Evolutionary conservation across 2,797 vertebrate genomes (phyloP).

Genomic region (Pangasius krempfi): DNA sequence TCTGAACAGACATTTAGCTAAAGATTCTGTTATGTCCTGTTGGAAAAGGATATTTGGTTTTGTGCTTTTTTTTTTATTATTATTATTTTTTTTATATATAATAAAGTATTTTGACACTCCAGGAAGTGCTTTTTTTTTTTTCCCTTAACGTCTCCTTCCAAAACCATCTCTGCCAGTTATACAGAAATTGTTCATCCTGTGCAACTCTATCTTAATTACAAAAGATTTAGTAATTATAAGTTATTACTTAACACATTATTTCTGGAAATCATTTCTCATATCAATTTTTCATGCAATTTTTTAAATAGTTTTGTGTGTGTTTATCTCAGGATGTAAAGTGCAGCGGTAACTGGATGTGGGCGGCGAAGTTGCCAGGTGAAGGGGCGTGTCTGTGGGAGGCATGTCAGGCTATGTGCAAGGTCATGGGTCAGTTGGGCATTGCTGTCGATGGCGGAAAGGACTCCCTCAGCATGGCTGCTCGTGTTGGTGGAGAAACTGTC

Average conservation of each 20-base stretch:
- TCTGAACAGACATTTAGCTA: too few species aligned
- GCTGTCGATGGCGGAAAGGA: conserved; percentile 93
- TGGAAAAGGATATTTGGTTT: too few species aligned
- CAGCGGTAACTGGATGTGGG: conserved; percentile 98
- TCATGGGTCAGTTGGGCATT: conserved; percentile 84
- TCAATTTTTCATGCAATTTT: background rate
- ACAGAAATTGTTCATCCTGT: background rate
- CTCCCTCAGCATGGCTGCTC: conserved; percentile 93
- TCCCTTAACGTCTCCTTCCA: background rate
- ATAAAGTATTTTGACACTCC: background rate
- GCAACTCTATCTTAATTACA: background rate
- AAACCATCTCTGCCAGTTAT: too few species aligned
- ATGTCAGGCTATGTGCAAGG: conserved; percentile 83
- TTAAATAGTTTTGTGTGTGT: conserved; percentile 11
- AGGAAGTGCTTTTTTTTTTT: background rate
- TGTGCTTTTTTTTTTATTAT: background rate
- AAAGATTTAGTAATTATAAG: background rate
- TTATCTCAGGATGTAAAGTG: conserved; percentile 87
- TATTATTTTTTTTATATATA: too few species aligned
- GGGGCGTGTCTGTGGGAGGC: conserved; percentile 83
- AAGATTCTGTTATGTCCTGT: background rate
- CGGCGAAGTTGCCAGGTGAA: conserved; percentile 86
- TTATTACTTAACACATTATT: background rate
- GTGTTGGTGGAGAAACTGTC: conserved; percentile 82
- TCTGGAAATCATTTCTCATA: background rate